Conservation (phyloP, 2,888 invertebrate species). For the Amphimallon solstitiale region DNA sequence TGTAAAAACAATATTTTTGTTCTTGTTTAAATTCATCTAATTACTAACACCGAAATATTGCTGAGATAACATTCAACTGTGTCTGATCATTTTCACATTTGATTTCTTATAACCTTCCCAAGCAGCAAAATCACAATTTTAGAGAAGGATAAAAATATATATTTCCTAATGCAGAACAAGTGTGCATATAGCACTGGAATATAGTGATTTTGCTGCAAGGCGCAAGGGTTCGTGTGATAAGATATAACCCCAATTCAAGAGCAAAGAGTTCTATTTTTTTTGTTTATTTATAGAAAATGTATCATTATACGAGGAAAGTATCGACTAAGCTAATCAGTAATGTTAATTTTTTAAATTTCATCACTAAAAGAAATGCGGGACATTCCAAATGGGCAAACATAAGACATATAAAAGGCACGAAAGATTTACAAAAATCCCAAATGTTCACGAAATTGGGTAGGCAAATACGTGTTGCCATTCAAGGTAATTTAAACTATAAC, state of each 20-base stretch:
- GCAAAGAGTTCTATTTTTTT: background rate
- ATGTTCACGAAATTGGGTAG: constrained; percentile 65
- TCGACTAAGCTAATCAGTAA: background rate
- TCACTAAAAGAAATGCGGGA: constrained; percentile 66
- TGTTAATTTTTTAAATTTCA: background rate
- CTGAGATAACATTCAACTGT: too few relatives aligned
- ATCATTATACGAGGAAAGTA: background rate
- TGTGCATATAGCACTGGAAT: too few relatives aligned
- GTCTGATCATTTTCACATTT: too few relatives aligned
- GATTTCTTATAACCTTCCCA: too few relatives aligned
- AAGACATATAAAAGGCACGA: constrained; percentile 72
- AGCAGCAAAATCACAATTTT: too few relatives aligned
- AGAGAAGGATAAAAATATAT: too few relatives aligned
- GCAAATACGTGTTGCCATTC: constrained; percentile 70
- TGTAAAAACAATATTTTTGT: too few relatives aligned
- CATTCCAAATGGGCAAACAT: constrained; percentile 86
- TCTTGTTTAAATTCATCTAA: too few relatives aligned
- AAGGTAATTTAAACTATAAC: constrained; percentile 63
- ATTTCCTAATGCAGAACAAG: too few relatives aligned
- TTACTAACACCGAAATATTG: too few relatives aligned
- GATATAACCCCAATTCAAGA: background rate
- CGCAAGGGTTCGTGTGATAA: too few relatives aligned
- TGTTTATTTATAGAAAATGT: background rate
- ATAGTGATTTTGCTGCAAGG: too few relatives aligned
- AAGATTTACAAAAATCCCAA: constrained; percentile 68